These are phyloP conservation scores for Drosophila insularis DNA, from an alignment of 1,140 invertebrate species.

Conservation along the genomic window DNA sequence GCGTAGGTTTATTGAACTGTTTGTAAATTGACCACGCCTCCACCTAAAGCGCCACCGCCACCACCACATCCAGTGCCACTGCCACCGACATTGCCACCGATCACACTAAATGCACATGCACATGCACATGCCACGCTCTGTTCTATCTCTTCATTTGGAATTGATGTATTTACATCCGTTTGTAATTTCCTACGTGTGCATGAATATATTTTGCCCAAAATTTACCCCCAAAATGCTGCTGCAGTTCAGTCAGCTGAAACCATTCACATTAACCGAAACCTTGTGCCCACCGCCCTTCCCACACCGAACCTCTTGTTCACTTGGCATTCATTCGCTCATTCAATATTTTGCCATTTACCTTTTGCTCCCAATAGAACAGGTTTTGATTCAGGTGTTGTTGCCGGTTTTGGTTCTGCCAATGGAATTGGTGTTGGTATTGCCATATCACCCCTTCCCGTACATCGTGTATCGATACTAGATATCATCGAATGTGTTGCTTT, in stretches of 20 bases:
- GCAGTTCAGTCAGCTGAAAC: slow-evolving; percentile 48
- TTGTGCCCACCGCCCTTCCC: slow-evolving; percentile 1
- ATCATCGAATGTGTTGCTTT: slow-evolving; percentile 66
- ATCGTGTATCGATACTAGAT: slow-evolving; percentile 3
- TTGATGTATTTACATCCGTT: slow-evolving; percentile 79
- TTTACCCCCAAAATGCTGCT: slow-evolving; percentile 45
- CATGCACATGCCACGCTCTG: slow-evolving; percentile 21
- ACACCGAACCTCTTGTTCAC: background rate
- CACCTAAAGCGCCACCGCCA: too few species aligned
- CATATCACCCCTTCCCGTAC: background rate
- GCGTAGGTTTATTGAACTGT: slow-evolving; percentile 70
- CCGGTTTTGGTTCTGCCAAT: background rate
- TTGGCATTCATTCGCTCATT: slow-evolving; percentile 13
- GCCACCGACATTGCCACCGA: background rate
- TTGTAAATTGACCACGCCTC: slow-evolving; percentile 31
- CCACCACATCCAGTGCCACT: background rate
- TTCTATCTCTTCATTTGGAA: slow-evolving; percentile 51
- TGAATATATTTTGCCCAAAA: slow-evolving; percentile 63
- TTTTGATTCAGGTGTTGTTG: slow-evolving; percentile 5
- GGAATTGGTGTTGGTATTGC: background rate
- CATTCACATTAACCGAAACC: slow-evolving; percentile 27
- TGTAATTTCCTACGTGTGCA: slow-evolving; percentile 76
- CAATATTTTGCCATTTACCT: slow-evolving; percentile 18
- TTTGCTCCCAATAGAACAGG: slow-evolving; percentile 4
- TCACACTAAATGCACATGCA: background rate